phyloP scores from a whole-genome alignment of 2,888 invertebrate genomes.

The Artemia sp. region DNA sequence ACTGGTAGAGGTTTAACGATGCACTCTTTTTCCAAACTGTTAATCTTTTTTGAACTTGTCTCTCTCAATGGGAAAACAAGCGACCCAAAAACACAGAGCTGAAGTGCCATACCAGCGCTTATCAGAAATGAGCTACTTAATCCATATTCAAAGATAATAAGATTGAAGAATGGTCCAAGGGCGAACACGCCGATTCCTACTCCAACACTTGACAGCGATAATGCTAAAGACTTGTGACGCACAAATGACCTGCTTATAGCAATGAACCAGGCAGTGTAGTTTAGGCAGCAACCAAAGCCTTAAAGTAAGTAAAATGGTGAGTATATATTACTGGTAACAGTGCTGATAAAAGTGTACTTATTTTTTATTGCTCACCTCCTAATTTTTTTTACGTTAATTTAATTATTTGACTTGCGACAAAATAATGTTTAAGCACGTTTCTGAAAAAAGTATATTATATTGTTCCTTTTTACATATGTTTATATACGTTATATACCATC shows the following conservation, averaged over 20 bases:
- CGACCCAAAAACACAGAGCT: slow-evolving; percentile 24
- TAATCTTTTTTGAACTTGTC: not conserved
- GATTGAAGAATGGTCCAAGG: slow-evolving; percentile 25
- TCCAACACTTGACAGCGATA: slow-evolving; percentile 26
- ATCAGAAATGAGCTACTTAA: slow-evolving; percentile 27
- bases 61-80: slow-evolving; percentile 16
- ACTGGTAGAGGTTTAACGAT: too few species aligned
- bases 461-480: too few species aligned
- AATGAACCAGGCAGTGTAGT: slow-evolving; percentile 26
- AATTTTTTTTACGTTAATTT: too few species aligned
- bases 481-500: too few species aligned
- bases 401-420: too few species aligned
- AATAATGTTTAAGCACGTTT: too few species aligned
- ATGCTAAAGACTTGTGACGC: slow-evolving; percentile 25
- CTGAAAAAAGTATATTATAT: too few species aligned
- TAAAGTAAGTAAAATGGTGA: slow-evolving; percentile 19
- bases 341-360: too few species aligned
- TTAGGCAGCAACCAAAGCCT: slow-evolving; percentile 27
- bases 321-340: not conserved
- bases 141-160: slow-evolving; percentile 25
- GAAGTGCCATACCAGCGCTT: slow-evolving; percentile 26
- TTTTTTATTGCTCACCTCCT: too few species aligned
- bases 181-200: slow-evolving; percentile 27
- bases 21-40: too few species aligned
- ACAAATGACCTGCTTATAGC: slow-evolving; percentile 27